A percentile compares a stretch with the other conserved stretches of the same genome.
Conservation (phyloP, 2,888 invertebrate species). For the Lagria hirta region DNA sequence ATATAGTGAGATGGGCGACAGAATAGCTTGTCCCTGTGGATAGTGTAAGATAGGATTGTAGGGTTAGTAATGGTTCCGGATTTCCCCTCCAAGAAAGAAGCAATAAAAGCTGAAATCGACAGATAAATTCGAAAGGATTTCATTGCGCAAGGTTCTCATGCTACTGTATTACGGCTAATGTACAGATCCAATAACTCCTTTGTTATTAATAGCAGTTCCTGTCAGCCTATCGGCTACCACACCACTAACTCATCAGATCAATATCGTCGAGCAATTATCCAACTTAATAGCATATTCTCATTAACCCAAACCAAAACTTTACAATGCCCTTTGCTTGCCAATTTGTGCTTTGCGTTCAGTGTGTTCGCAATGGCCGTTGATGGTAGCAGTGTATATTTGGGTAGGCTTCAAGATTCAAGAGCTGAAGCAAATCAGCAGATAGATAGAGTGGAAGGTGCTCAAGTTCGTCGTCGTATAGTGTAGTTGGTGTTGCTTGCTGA, state of each 20-base stretch:
- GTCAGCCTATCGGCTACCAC: constrained; percentile 47
- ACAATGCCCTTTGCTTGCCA: constrained; percentile 38
- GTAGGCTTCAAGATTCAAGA: too few relatives aligned
- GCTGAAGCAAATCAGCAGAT: too few relatives aligned
- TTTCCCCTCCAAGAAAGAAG: constrained; percentile 41
- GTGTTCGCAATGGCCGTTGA: not conserved
- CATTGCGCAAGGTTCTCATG: constrained; percentile 48
- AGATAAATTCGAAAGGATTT: constrained; percentile 52
- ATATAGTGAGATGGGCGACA: too few relatives aligned
- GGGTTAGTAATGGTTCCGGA: constrained; percentile 28
- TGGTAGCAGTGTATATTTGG: constrained; percentile 2
- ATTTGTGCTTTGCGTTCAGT: constrained; percentile 29
- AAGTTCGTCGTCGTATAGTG: constrained; percentile 12
- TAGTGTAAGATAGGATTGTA: constrained; percentile 17
- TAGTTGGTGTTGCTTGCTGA: constrained; percentile 13
- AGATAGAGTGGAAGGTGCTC: too few relatives aligned
- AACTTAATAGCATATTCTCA: constrained; percentile 49
- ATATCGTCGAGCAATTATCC: constrained; percentile 49
- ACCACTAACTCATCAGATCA: constrained; percentile 49
- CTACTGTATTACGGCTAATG: constrained; percentile 50
- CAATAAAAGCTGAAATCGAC: constrained; percentile 50
- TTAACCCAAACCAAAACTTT: constrained; percentile 46
- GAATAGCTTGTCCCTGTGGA: too few relatives aligned
- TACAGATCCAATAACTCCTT: constrained; percentile 51
- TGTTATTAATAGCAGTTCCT: constrained; percentile 51